A percentile compares a stretch with the other conserved stretches of the same genome.
phyloP scores from a whole-genome alignment of 2,797 vertebrate species.

The Halcyon chelicuti region DNA sequence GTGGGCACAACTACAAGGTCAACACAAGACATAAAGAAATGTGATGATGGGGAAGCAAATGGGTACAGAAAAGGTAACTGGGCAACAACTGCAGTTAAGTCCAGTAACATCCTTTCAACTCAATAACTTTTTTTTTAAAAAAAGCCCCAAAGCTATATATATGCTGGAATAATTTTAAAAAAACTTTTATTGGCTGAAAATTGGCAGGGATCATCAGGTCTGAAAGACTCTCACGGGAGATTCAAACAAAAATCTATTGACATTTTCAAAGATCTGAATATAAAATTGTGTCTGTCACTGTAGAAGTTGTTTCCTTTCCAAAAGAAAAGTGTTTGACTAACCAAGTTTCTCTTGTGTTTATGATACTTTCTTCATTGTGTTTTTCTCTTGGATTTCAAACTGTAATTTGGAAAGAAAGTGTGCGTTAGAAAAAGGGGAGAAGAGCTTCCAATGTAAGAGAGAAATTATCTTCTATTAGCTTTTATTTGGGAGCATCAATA shows the following conservation, averaged over 20 bases:
- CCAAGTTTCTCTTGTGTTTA: background rate
- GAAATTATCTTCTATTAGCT: background rate
- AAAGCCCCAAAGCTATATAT: background rate
- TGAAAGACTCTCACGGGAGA: background rate
- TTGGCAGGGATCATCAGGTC: background rate
- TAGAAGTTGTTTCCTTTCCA: background rate
- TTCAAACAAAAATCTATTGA: background rate
- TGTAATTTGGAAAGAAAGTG: background rate
- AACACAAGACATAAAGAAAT: background rate
- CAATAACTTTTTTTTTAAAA: background rate
- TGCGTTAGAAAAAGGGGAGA: background rate
- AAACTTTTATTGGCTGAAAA: background rate
- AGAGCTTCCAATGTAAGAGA: background rate
- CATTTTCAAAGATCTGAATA: background rate
- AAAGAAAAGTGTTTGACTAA: background rate
- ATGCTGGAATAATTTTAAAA: background rate
- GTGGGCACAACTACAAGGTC: background rate
- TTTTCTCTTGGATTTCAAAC: slow-evolving; percentile 4
- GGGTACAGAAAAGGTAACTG: background rate
- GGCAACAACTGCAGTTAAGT: background rate
- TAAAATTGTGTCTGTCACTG: background rate
- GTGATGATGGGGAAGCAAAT: accelerated
- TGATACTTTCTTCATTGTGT: background rate
- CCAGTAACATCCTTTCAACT: background rate
- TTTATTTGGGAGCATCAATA: background rate